Evolutionary conservation across 2,888 invertebrate genomes (phyloP), one percentile per base, ranked within the genome.

Genomic region (Agrochola lychnidis): DNA sequence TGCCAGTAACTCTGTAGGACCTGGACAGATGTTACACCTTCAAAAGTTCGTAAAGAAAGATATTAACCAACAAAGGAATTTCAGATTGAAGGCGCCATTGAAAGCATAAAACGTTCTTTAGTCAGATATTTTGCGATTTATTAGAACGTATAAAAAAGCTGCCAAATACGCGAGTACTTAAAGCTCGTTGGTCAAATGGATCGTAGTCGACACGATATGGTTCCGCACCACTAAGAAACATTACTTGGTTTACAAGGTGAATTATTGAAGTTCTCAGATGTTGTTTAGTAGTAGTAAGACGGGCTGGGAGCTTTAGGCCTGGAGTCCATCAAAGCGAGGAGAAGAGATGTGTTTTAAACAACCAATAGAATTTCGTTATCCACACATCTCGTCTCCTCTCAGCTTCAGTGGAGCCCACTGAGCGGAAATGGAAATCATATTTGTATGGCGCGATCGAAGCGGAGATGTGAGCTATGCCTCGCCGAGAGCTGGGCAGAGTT

Each of bases 31-130:
- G 71, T 69, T 75, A 73, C 67, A 57, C n/a, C 7, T 78, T 62
- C 12, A 67, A 76, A 79, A 66, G 64, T 70, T 74, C 45, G 71
- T 67, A 85, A 85, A 82, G 45, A 71, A 71, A 22, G 9, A 59
- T 59, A 76, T 76, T 62, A 76, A 57, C 56, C 40, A 62, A 72
- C 72, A 77, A 83, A 77, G 30, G 48, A 25, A 77, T 42, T 42
- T 42, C 10, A 57, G 71, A 82, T 72, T 75, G 57, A 78, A 57
- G 40, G 22, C 30, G 36, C 57, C 53, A 48, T 66, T 77, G 36
- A 73, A 73, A 59, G 56, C 36, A 63, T 56, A 69, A 61, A 61
- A 53, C 42, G 16, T 70, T 62, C n/a, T 68, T 74, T 16, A 53
- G 56, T 66, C 59, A 53, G 22, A 56, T 61, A 70, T 63, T 70